Evolutionary conservation across 2,888 invertebrate species (phyloP), one percentile per base, ranked within the genome.

Genomic region (Mellilla xanthometata): DNA sequence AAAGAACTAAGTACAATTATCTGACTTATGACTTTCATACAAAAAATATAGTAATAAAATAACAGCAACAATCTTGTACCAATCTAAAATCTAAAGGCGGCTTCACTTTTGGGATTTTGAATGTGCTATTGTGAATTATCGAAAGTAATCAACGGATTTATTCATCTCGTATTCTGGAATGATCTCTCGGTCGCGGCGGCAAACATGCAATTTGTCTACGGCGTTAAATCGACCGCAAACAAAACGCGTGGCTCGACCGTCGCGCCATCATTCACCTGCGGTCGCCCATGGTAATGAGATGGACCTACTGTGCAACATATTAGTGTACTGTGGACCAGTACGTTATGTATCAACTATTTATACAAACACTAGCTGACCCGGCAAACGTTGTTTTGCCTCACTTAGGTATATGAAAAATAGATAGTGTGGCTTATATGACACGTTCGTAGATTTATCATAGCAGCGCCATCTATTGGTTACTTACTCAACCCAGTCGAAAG

Each of bases 141-240:
- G 33, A 51, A 58, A 55, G 69, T 76, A 73, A 74, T 76, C 69
- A 76, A 69, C 69, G 65, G 72, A 80, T 79, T 75, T 76, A 79
- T 80, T 68, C 65, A 71, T 55, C 66, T 65, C 69, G 68, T 64
- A 71, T 70, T 72, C 70, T 65, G 73, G 75, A 82, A 81, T 82
- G 85, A 84, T 82, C 84, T 79, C 78, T 71, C 72, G 65, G 70
- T 71, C 74, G 76, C 66, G 76, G 82, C 74, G 73, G 81, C 85
- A 85, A 88, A 88, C 88, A 84, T 80, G 77, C 82, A 87, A 88
- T 88, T 89, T 86, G 88, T 88, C 83, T 80, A 76, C 73, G 71
- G 81, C 79, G 84, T 84, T 87, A 86, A 89, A 89, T 86, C 84
- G 85, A 87, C 89, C 89, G 74, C 89, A 87, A 88, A 89, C 88